Base-by-base conservation (phyloP, 2,888 invertebrate genomes). In the Rutpela maculata region DNA sequence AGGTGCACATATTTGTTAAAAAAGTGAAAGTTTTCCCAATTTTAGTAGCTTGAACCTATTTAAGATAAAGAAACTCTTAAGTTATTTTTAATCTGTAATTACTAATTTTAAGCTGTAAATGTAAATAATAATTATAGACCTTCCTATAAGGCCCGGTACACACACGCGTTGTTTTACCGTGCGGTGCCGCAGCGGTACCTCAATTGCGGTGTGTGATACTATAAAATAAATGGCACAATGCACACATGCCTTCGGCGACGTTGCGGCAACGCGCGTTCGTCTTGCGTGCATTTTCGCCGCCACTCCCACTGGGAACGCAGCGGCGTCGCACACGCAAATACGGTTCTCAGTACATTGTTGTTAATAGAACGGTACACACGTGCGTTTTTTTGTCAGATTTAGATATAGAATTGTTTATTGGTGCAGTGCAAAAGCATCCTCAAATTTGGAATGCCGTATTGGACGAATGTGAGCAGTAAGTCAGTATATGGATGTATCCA, bases 191-290 rank as follows among this genome's bases (percentile, higher is more conserved):
- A 59, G 59, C 59, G 59, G 59, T 59, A 59, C 19, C 59, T 7
- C n/a, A 59, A 59, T 59, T 19, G 59, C 43, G 43, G 43, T 12
- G 9, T 43, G 43, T 15, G 18, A 59, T 63, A 63, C 63, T 63
- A 63, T 63, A 63, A 63, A 63, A n/a, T n/a, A n/a, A n/a, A 17
- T 63, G 63, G 31, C 63, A 22, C 26, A 19, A 63, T 63, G 63
- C 63, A 63, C 63, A 63, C 63, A 63, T 43, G 43, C 43, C 9
- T 10, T 7, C 43, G 43, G 63, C 15, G 19, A 18, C 19, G 15
- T 59, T 18, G n/a, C n/a, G n/a, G n/a, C n/a, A n/a, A n/a, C n/a
- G n/a, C n/a, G n/a, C n/a, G n/a, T n/a, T n/a, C n/a, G 15, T 59
- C 59, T 19, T 59, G 59, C 59, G 59, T 59, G 59, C 59, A 15